These are phyloP conservation scores for Telmatochromis sp. DNA, from an alignment of 2,113 vertebrate genomes.

Conservation along the genomic window DNA sequence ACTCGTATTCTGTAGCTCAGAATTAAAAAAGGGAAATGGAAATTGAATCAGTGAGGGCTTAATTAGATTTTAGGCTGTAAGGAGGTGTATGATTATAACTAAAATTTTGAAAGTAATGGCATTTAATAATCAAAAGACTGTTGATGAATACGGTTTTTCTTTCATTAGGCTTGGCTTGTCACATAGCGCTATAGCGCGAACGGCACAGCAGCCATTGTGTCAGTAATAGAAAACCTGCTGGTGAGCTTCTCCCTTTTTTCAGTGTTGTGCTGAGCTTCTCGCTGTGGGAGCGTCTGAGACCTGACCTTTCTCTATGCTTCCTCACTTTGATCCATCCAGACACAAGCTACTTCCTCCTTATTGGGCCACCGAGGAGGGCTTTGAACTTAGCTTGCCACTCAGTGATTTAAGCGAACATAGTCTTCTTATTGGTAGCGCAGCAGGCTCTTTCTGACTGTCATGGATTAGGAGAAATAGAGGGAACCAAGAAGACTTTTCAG, in stretches of 20 bases:
- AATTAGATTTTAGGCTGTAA: background rate
- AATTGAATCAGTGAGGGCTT: background rate
- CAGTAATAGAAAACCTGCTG: conserved; percentile 41
- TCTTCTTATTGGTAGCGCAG: conserved; percentile 18
- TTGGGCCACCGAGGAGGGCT: conserved; percentile 58
- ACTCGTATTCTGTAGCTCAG: background rate
- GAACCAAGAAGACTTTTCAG: conserved; percentile 11
- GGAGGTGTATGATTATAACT: background rate
- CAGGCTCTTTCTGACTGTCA: conserved; percentile 20
- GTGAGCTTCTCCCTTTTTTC: conserved; percentile 36
- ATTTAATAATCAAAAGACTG: background rate
- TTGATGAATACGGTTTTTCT: background rate
- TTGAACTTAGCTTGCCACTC: conserved; percentile 64
- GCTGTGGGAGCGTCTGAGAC: conserved; percentile 44
- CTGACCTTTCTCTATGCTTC: conserved; percentile 65
- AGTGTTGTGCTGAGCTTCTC: conserved; percentile 11
- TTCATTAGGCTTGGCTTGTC: background rate
- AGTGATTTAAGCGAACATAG: conserved; percentile 51
- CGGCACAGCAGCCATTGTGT: conserved; percentile 2
- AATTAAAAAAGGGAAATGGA: background rate
- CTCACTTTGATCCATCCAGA: conserved; percentile 67
- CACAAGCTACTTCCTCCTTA: conserved; percentile 53
- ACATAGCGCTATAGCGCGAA: background rate
- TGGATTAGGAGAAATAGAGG: conserved; percentile 42
- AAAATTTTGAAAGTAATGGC: background rate